Evolutionary conservation across 2,797 vertebrate species (phyloP), one percentile per base, ranked within the genome.

Genomic region (Botia kubotai): DNA sequence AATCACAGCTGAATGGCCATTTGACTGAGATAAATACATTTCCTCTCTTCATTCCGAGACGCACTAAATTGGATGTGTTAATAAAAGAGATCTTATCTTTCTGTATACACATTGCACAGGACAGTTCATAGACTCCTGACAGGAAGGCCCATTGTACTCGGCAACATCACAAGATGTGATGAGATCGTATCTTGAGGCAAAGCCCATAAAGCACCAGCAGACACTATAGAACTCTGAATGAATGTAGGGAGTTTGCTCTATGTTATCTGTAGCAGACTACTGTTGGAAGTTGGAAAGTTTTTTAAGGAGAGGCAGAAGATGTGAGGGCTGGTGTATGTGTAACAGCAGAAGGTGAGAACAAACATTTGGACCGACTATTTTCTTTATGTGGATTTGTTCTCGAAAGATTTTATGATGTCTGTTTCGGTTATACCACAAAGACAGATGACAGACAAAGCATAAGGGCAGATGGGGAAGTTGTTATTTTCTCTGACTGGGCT

Each of bases 61-160:
- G 33, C 60, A 17, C 19, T 73, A 77, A 79, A 80, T 78, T 69
- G 66, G 77, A 84, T 57, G 75, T 83, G 75, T 83, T 87, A 84
- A 87, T 87, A 84, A 81, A 57, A 39, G 55, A 69, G 86, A 86
- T 87, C 23, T 36, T 87, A 86, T 87, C 86, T 82, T 55, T 53
- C 57, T 80, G 74, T 43, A 67, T 72, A 80, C 53, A 72, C 72
- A 80, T 50, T 60, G 75, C 58, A 7, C 17, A 29, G 52, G 80
- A 80, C 72, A 76, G 76, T 83, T 85, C 55, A 79, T 67, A 67
- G 81, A 84, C 85, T 75, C 70, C 17, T 76, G 82, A 84, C 68
- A 80, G 67, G 74, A 80, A 72, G 72, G 52, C 21, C 78, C 80
- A 79, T 87, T 87, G 88, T 87, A 55, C 79, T 79, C 36, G 50